phyloP scores from a whole-genome alignment of 2,888 invertebrate genomes.

The Euplexia lucipara region DNA sequence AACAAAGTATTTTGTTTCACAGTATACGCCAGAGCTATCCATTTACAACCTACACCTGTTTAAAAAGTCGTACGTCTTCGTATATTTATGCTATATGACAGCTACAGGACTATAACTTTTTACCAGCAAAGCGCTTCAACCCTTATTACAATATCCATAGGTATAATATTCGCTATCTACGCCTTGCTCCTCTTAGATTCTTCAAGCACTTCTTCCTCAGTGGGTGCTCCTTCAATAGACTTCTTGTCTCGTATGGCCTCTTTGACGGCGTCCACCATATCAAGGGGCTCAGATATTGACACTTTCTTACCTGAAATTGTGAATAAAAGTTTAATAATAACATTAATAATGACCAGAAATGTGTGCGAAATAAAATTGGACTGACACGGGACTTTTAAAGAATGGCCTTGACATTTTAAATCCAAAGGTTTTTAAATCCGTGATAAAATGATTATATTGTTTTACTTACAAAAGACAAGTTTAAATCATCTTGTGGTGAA shows the following conservation, averaged over 20 bases:
- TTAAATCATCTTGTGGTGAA: too few relatives aligned
- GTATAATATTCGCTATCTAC: conserved; percentile 64
- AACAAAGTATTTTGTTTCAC: not conserved
- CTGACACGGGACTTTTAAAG: not conserved
- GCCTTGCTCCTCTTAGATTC: conserved; percentile 86
- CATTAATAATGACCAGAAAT: not conserved
- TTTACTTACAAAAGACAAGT: too few relatives aligned
- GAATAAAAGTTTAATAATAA: not conserved
- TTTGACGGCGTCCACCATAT: conserved; percentile 92
- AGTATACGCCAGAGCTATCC: not conserved
- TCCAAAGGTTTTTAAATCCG: not conserved
- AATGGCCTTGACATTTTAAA: not conserved
- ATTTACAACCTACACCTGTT: not conserved
- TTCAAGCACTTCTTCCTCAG: conserved; percentile 81
- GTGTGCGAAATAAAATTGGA: not conserved
- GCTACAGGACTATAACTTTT: not conserved
- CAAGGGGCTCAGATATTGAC: conserved; percentile 90
- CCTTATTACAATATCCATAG: conserved; percentile 26
- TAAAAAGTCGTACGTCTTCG: not conserved
- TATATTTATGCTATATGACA: not conserved
- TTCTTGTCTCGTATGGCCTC: conserved; percentile 91
- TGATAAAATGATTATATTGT: too few relatives aligned
- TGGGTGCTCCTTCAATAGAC: conserved; percentile 68
- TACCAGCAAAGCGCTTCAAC: conserved; percentile 48
- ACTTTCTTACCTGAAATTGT: conserved; percentile 92